These are phyloP conservation scores for Dendrolimus houi DNA, from an alignment of 2,888 invertebrate species.

Conservation along the genomic window DNA sequence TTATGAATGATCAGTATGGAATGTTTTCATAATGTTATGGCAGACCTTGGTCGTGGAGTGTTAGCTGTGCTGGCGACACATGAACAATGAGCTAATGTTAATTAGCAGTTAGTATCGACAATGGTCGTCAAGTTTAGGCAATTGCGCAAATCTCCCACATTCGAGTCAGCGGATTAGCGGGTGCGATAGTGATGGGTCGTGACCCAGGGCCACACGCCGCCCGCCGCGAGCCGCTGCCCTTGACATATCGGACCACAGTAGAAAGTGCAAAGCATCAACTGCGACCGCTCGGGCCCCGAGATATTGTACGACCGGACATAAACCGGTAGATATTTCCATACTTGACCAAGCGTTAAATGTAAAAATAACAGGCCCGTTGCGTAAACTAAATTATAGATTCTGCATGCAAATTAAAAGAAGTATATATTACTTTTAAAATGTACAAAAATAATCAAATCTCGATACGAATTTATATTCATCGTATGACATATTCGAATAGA, in stretches of 20 bases:
- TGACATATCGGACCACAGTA: conserved; percentile 59
- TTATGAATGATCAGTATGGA: too few relatives aligned
- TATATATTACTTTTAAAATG: neutral
- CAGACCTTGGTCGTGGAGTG: neutral
- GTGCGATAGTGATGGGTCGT: conserved; percentile 26
- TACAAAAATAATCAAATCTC: neutral
- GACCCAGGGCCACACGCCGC: conserved; percentile 24
- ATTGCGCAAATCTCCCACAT: conserved; percentile 28
- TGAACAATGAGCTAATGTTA: neutral
- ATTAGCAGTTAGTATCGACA: conserved; percentile 1
- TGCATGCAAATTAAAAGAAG: neutral
- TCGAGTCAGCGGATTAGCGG: conserved; percentile 28
- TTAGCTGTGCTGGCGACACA: neutral
- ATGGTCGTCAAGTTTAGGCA: conserved; percentile 14
- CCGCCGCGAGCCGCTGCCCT: conserved; percentile 42
- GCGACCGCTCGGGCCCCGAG: conserved; percentile 16
- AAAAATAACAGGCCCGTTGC: conserved; percentile 4
- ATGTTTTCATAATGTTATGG: neutral
- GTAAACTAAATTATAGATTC: neutral
- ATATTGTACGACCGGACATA: conserved; percentile 17
- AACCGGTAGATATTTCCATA: conserved; percentile 12
- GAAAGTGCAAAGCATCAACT: conserved; percentile 53
- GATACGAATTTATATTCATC: neutral
- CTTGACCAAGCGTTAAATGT: neutral
- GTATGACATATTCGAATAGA: neutral